A percentile compares a stretch with the other conserved stretches of the same genome.
Evolutionary conservation across 2,888 invertebrate species (phyloP).

Genomic region (Coleophora deauratella): DNA sequence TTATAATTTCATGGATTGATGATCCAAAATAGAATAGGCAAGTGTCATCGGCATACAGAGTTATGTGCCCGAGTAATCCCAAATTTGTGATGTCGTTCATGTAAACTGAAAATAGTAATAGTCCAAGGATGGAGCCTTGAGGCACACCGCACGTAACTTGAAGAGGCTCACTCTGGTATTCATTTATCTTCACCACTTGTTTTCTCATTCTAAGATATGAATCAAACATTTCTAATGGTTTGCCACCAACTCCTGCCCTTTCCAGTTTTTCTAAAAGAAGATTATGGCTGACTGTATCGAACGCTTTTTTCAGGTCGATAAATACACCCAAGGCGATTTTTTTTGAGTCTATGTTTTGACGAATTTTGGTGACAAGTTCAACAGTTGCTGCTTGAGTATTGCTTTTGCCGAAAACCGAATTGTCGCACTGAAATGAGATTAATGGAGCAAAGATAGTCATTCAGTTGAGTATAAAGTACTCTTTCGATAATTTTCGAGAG

Average conservation of each 20-base stretch:
- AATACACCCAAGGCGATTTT: conserved; percentile 13
- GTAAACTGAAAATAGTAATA: conserved; percentile 8
- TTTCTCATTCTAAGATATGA: conserved; percentile 10
- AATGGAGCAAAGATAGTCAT: not conserved
- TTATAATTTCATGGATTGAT: too few species aligned
- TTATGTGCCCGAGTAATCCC: conserved; percentile 5
- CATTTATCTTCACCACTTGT: conserved; percentile 13
- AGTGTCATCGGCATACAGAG: conserved; percentile 12
- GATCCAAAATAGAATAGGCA: too few species aligned
- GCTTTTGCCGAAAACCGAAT: conserved; percentile 10
- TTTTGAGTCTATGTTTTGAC: conserved; percentile 13
- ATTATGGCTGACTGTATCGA: conserved; percentile 11
- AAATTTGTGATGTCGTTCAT: conserved; percentile 4
- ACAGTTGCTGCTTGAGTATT: conserved; percentile 12
- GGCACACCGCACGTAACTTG: conserved; percentile 10
- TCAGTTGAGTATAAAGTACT: conserved; percentile 1
- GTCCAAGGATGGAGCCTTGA: conserved; percentile 13
- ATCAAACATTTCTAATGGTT: conserved; percentile 6
- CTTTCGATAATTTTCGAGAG: conserved; percentile 3
- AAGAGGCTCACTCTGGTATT: conserved; percentile 2
- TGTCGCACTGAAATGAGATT: conserved; percentile 1
- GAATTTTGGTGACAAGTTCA: conserved; percentile 15
- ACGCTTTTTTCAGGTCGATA: conserved; percentile 12
- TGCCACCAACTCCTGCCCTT: conserved; percentile 7
- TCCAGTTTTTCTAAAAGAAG: conserved; percentile 8